Conservation (phyloP, 2,888 invertebrate species). For the Caenorhabditis zanzibari region DNA sequence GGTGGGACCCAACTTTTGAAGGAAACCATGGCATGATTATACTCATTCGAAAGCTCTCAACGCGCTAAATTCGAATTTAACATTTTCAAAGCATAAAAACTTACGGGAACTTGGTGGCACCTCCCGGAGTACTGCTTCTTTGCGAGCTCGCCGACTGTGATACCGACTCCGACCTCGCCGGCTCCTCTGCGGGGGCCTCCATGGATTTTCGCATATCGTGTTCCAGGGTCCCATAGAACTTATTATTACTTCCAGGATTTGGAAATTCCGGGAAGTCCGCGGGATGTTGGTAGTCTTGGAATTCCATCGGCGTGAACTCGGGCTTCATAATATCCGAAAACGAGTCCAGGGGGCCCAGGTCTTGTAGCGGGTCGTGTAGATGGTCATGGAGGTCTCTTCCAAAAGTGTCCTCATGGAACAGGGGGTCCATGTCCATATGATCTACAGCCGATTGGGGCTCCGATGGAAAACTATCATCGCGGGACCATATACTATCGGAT, state of each 20-base stretch:
- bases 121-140: slow-evolving; percentile 16
- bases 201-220: slow-evolving; percentile 31
- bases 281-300: no score
- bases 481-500: slow-evolving; percentile 14
- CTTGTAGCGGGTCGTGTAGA: background rate
- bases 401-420: slow-evolving; percentile 2
- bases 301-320: background rate
- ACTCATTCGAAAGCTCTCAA: no score
- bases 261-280: no score
- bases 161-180: slow-evolving; percentile 28
- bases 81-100: slow-evolving; percentile 3
- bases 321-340: background rate
- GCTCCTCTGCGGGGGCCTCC: slow-evolving; percentile 39
- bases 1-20: no score
- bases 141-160: slow-evolving; percentile 46
- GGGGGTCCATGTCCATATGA: slow-evolving; percentile 41
- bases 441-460: slow-evolving; percentile 13
- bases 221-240: slow-evolving; percentile 32
- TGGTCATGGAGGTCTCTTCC: background rate
- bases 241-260: background rate
- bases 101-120: slow-evolving; percentile 9
- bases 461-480: slow-evolving; percentile 49
- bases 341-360: slow-evolving; percentile 1
- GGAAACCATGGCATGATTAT: no score
- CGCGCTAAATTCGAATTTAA: background rate